Percentiles rank a stretch among this genome's conserved stretches.
These are phyloP conservation scores for Carassius auratus DNA, from an alignment of 2,113 vertebrate species.

Conservation along the genomic window DNA sequence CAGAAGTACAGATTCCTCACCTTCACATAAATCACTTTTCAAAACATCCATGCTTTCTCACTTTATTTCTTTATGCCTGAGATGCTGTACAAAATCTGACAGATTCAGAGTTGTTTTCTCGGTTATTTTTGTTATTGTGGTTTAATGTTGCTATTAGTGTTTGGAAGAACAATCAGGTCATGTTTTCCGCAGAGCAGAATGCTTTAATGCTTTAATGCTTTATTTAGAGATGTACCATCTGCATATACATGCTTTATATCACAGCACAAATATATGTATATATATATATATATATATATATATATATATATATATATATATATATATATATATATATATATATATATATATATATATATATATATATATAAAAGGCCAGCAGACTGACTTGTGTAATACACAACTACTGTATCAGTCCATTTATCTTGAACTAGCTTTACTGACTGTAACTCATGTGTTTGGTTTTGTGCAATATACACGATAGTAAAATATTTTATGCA, in stretches of 20 bases:
- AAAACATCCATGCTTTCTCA: not conserved
- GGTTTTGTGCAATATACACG: not conserved
- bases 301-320: not conserved
- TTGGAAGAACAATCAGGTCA: constrained; percentile 5
- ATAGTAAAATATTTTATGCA: not conserved
- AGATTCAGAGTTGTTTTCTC: not conserved
- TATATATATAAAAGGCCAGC: not conserved
- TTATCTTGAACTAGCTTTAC: not conserved
- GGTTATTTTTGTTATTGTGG: not conserved
- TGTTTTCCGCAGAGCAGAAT: not conserved
- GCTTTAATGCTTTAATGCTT: not conserved
- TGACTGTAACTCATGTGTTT: not conserved
- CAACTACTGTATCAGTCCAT: not conserved
- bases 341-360: not conserved
- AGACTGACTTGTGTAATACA: not conserved
- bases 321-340: not conserved
- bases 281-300: too few relatives aligned
- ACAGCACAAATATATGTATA: not conserved
- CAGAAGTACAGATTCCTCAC: not conserved
- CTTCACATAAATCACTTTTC: not conserved
- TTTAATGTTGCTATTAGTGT: not conserved
- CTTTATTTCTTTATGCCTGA: not conserved
- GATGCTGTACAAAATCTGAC: not conserved
- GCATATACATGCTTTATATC: not conserved
- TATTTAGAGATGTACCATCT: not conserved